Evolutionary conservation across 2,797 vertebrate genomes (phyloP).

Genomic region (Pterois miles): DNA sequence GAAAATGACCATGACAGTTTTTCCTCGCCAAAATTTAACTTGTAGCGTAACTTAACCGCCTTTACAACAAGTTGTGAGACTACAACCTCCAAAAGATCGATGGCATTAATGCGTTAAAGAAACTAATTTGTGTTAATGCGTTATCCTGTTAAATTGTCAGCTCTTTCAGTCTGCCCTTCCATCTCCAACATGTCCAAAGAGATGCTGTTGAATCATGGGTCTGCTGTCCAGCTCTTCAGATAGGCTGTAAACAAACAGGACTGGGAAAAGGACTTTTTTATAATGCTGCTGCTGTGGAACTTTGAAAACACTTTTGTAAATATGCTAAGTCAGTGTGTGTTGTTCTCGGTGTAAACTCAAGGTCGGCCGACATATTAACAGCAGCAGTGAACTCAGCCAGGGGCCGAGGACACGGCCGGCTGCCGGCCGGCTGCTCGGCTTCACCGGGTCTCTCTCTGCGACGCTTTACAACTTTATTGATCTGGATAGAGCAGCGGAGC

Average conservation of each 20-base stretch:
- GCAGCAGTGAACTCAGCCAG: slow-evolving; percentile 11
- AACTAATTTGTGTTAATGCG: too few species aligned
- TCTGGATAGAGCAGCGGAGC: slow-evolving; percentile 32
- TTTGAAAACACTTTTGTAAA: neutral
- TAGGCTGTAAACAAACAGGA: neutral
- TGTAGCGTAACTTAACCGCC: rapidly evolving
- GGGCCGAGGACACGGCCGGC: slow-evolving; percentile 26
- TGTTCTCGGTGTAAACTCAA: slow-evolving; percentile 10
- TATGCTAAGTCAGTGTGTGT: neutral
- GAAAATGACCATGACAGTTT: too few species aligned
- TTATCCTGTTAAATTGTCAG: too few species aligned
- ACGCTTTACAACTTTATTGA: slow-evolving; percentile 50
- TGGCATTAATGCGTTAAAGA: too few species aligned
- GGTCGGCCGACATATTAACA: slow-evolving; percentile 45
- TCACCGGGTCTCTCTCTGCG: neutral
- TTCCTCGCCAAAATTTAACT: too few species aligned
- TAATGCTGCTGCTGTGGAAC: neutral
- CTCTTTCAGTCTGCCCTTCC: neutral
- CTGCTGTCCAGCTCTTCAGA: neutral
- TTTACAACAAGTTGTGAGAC: too few species aligned
- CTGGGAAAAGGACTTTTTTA: too few species aligned
- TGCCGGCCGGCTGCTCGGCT: slow-evolving; percentile 25
- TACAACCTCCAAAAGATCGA: too few species aligned
- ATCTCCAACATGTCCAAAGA: neutral
- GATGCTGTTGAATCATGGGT: neutral